Evolutionary conservation across 2,888 invertebrate species (phyloP).

Genomic region (Tipula confusa): DNA sequence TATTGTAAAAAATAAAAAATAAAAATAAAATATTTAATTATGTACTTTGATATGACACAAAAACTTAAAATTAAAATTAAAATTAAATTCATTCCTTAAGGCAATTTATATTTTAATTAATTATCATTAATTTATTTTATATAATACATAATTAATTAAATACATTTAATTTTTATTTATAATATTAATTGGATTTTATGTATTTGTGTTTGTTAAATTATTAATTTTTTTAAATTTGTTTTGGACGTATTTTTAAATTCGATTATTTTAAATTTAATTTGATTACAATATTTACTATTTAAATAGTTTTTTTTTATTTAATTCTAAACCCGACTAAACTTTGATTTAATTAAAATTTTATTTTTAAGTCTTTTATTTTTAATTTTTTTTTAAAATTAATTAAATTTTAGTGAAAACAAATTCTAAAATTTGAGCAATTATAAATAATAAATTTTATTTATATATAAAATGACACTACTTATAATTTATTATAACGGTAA

Average conservation of each 20-base stretch:
- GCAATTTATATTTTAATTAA: not conserved
- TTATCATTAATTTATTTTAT: not conserved
- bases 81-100: not conserved
- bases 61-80: not conserved
- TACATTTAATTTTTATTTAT: not conserved
- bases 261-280: not conserved
- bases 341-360: not conserved
- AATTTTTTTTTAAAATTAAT: not conserved
- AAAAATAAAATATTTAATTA: not conserved
- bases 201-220: not conserved
- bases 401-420: too few species aligned
- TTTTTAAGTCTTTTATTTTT: conserved; percentile 7
- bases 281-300: not conserved
- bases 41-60: not conserved
- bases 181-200: not conserved
- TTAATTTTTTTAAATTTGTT: not conserved
- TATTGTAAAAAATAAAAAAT: not conserved
- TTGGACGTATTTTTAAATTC: conserved; percentile 9
- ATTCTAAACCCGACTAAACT: not conserved
- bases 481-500: too few species aligned
- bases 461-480: too few species aligned
- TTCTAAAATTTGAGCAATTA: not conserved
- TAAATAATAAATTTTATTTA: not conserved
- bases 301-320: not conserved
- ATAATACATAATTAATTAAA: not conserved